Evolutionary conservation across 2,888 invertebrate genomes (phyloP).

Genomic region (Papilio elwesi): DNA sequence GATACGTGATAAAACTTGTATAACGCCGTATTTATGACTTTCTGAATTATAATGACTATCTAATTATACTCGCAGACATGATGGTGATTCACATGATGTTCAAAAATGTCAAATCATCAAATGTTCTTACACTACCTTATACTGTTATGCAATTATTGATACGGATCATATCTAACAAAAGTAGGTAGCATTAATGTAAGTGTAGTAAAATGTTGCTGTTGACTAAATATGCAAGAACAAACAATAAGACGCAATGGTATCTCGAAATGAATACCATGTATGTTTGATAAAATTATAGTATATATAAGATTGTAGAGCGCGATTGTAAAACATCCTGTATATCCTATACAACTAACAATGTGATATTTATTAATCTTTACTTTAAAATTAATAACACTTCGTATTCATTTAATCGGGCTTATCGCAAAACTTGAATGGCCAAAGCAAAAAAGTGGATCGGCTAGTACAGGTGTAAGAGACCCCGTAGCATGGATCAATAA

Average conservation of each 20-base stretch:
- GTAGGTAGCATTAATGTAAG: no score
- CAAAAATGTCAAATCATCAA: no score
- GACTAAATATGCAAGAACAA: no score
- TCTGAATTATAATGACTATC: no score
- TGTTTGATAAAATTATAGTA: background rate
- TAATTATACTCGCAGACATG: no score
- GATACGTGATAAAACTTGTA: no score
- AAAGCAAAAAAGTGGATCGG: slow-evolving; percentile 27
- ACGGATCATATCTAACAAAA: no score
- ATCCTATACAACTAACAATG: background rate
- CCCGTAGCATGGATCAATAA: slow-evolving; percentile 31
- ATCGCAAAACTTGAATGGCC: slow-evolving; percentile 31
- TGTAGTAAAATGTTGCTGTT: no score
- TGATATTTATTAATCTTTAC: slow-evolving; percentile 34
- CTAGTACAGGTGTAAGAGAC: slow-evolving; percentile 36
- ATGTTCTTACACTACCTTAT: no score
- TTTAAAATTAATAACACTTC: slow-evolving; percentile 37
- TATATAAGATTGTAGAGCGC: background rate
- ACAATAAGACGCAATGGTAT: background rate
- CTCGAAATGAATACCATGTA: background rate
- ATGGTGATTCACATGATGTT: no score
- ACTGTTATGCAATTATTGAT: no score
- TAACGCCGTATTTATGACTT: no score
- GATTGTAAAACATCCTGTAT: slow-evolving; percentile 17
- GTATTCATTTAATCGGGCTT: slow-evolving; percentile 27